Evolutionary conservation across 1,140 invertebrate species (phyloP), one percentile per base, ranked within the genome.

Genomic region (Acromyrmex echinatior): DNA sequence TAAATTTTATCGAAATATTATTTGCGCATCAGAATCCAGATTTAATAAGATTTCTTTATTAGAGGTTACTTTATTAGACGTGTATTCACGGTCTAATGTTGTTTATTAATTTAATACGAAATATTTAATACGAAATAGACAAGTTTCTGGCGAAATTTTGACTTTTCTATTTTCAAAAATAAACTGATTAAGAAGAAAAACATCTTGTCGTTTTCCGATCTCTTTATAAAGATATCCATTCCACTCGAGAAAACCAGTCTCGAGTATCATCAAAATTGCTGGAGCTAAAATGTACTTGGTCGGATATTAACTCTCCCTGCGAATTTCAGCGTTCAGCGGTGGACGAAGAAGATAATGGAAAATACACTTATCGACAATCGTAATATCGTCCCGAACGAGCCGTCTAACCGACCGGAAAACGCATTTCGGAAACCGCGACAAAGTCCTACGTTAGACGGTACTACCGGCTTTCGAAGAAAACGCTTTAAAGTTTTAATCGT

Each of bases 401-500:
- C 74, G 21, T 88, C 86, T 91, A 92, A 86, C 89, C 82, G 90
- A 84, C 87, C 86, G 92, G 87, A 93, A 92, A 93, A 93, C 90
- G 91, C 87, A 78, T 88, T 88, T 88, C 65, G 68, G 53, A 60
- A 78, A 76, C 79, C 79, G 66, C 79, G 71, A 79, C 81, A 76
- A 82, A 74, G 35, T 66, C 68, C 49, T 62, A 86, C 80, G 89
- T 86, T 88, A 90, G 90, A 90, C 81, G 70, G 77, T 62, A 79
- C 82, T 31, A 10, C 56, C 35, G 60, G 49, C 45, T 73, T 78
- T 76, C 87, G 86, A 74, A 62, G 76, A 77, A 91, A 87, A 86
- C 73, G 86, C 79, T 89, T 86, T 84, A 90, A 91, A 92, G 79
- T 92, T 91, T 92, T 90, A 92, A 91, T 92, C 88, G 87, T 66